Evolutionary conservation across 2,888 invertebrate species (phyloP).

Genomic region (Drosophila sordidula): DNA sequence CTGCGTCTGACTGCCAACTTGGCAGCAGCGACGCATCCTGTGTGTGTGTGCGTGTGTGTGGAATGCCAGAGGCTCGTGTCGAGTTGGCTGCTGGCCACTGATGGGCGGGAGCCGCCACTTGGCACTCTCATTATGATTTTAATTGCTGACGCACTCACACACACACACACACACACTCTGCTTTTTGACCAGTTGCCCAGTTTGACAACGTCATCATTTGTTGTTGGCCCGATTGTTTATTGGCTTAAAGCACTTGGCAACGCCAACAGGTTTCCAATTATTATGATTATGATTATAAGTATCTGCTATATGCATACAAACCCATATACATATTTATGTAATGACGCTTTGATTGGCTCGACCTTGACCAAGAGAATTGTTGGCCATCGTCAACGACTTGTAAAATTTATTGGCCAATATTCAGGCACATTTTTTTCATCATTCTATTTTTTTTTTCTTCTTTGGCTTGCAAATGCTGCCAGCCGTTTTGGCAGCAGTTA

Average conservation of each 20-base stretch:
- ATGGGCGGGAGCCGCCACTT: conserved; percentile 55
- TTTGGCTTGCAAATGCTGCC: conserved; percentile 40
- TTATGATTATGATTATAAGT: conserved; percentile 57
- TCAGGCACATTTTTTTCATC: conserved; percentile 46
- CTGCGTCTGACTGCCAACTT: conserved; percentile 53
- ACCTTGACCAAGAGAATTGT: conserved; percentile 57
- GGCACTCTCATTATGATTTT: conserved; percentile 78
- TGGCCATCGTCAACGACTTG: conserved; percentile 74
- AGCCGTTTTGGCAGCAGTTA: conserved; percentile 78
- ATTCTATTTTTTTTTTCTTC: conserved; percentile 17
- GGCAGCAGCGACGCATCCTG: conserved; percentile 60
- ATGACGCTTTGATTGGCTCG: conserved; percentile 73
- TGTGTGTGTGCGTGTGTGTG: conserved; percentile 28
- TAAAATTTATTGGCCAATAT: conserved; percentile 81
- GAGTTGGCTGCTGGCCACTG: conserved; percentile 74
- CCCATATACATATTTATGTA: conserved; percentile 32
- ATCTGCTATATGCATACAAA: conserved; percentile 20
- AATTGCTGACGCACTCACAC: conserved; percentile 81
- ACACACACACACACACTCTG: conserved; percentile 21
- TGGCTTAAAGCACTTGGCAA: conserved; percentile 68
- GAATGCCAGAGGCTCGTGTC: conserved; percentile 58
- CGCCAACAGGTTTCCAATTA: conserved; percentile 77
- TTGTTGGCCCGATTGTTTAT: conserved; percentile 68
- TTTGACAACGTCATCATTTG: conserved; percentile 69
- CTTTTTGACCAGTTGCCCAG: conserved; percentile 83